phyloP scores from a whole-genome alignment of 1,140 invertebrate genomes.

The Hylaeus anthracinus region DNA sequence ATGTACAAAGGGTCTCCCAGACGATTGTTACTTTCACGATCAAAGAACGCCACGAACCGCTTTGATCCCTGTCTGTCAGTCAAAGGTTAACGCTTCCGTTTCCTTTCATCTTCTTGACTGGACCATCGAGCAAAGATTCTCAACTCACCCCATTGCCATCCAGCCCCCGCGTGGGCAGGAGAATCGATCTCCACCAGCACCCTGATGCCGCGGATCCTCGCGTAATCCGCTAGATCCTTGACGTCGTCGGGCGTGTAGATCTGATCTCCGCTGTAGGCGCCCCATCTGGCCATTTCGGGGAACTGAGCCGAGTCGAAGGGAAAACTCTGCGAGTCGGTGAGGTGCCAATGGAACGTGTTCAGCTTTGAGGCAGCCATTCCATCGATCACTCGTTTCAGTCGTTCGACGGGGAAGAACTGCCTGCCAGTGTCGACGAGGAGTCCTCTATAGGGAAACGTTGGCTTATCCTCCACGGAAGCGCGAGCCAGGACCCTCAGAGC shows the following conservation, averaged over 20 bases:
- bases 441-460: constrained; percentile 86
- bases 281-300: constrained; percentile 89
- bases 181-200: constrained; percentile 92
- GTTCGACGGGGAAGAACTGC: constrained; percentile 86
- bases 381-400: constrained; percentile 87
- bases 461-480: constrained; percentile 84
- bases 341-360: constrained; percentile 94
- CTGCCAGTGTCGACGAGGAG: constrained; percentile 88
- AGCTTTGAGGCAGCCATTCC: constrained; percentile 92
- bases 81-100: background rate
- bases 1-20: no score
- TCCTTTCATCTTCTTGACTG: background rate
- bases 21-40: background rate
- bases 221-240: constrained; percentile 86
- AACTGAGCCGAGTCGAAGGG: constrained; percentile 87
- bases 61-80: no score
- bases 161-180: constrained; percentile 91
- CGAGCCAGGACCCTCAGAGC: constrained; percentile 82
- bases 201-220: constrained; percentile 86
- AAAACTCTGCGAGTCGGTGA: constrained; percentile 92
- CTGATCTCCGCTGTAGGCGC: constrained; percentile 85
- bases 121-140: background rate
- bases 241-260: constrained; percentile 88
- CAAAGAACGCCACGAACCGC: background rate
- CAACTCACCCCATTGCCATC: constrained; percentile 88